These are phyloP conservation scores for Erinaceus europaeus DNA, from an alignment of 2,113 vertebrate genomes.

Conservation along the genomic window DNA sequence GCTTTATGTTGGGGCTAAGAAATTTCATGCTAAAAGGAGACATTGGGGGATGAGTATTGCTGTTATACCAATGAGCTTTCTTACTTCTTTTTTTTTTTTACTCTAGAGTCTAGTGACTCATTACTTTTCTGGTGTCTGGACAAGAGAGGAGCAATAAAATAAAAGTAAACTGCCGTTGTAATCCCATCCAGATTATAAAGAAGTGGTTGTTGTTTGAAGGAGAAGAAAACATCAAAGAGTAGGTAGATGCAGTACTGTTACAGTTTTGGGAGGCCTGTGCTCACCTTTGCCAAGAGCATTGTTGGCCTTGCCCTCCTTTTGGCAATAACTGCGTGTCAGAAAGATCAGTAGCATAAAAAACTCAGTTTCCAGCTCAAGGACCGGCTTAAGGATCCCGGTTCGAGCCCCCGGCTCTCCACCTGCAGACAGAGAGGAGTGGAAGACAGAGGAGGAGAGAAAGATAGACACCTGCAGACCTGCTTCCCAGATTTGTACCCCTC, in stretches of 20 bases:
- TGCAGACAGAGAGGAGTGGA: too few relatives aligned
- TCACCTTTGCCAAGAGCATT: constrained; percentile 7
- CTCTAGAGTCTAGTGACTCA: constrained; percentile 62
- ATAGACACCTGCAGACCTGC: too few relatives aligned
- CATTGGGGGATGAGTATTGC: constrained; percentile 9
- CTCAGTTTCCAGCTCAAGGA: neutral
- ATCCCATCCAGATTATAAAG: constrained; percentile 60
- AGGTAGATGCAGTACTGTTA: constrained; percentile 35
- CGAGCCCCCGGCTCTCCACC: too few relatives aligned
- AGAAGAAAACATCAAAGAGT: constrained; percentile 56
- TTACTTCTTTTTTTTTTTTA: constrained; percentile 48
- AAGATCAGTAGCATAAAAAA: neutral
- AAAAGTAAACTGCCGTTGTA: constrained; percentile 62
- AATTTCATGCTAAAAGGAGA: constrained; percentile 6
- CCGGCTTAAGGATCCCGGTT: too few relatives aligned
- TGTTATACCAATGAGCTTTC: constrained; percentile 26
- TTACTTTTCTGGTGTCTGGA: constrained; percentile 60
- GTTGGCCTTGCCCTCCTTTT: constrained; percentile 21
- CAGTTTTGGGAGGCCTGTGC: constrained; percentile 32
- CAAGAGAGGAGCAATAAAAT: constrained; percentile 63
- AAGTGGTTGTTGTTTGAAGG: constrained; percentile 58
- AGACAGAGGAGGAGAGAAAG: too few relatives aligned
- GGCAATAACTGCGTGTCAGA: constrained; percentile 10
- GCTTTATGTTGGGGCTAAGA: neutral
- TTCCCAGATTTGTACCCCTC: too few relatives aligned